Base-by-base conservation (phyloP, 2,113 vertebrate species). In the Limanda limanda region DNA sequence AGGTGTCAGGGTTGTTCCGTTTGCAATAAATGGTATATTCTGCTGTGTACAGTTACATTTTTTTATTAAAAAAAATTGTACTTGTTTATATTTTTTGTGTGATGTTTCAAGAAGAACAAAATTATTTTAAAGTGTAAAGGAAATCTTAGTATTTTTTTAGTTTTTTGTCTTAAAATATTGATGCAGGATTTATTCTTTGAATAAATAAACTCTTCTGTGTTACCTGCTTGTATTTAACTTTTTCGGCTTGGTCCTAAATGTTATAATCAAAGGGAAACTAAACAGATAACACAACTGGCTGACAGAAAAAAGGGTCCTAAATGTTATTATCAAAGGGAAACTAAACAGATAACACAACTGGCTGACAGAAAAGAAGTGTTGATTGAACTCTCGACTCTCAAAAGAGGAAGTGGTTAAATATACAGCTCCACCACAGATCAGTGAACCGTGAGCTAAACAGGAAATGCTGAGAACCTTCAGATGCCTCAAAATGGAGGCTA, bases 11-110 rank as follows among this genome's bases (percentile, higher is more conserved):
- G 93, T 86, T 92, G 86, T 92, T 91, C 78, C 65, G 88, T 94
- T 92, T 91, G 93, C 87, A 94, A 93, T 93, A 93, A 93, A 92
- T 83, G 83, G 74, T 94, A 83, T 93, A 91, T 94, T 93, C 92
- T 94, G 91, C 91, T 93, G 91, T 95, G 94, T 95, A 95, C 93
- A 95, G 94, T 94, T 94, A 91, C 90, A 88, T 84, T 91, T 92
- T 83, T 81, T 88, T 71, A 81, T 88, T 76, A 82, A 91, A 88
- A 82, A 88, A 87, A 93, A 93, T 88, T 89, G 69, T 92, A 87
- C 63, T 91, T 93, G 83, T 93, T 92, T 94, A 78, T 92, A 89
- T 93, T 90, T 92, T 93, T 93, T 94, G 86, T 93, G 89, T 93
- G 92, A 90, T 75, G 90, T 92, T 93, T 94, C 48, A 78, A 91